A percentile compares a stretch with the other conserved stretches of the same genome.
phyloP scores from a whole-genome alignment of 2,888 invertebrate species.

The Cantharis lateralis region DNA sequence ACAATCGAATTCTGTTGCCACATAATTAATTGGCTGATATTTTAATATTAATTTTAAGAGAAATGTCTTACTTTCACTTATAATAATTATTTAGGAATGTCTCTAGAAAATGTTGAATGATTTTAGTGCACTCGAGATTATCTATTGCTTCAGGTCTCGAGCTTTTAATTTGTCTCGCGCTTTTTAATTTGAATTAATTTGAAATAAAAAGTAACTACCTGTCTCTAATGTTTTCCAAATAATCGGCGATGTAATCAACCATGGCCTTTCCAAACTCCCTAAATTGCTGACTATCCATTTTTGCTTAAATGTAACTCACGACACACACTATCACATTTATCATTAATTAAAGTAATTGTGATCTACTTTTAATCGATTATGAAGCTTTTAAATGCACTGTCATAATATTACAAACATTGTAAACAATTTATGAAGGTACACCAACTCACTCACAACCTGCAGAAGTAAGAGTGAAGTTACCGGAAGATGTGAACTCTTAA shows the following conservation, averaged over 20 bases:
- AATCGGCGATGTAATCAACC: constrained; percentile 90
- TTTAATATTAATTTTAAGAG: neutral
- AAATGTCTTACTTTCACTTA: constrained; percentile 3
- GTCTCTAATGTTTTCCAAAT: constrained; percentile 81
- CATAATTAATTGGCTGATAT: neutral
- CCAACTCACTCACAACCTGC: neutral
- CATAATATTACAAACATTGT: neutral
- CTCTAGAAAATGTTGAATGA: neutral
- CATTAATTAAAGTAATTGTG: neutral
- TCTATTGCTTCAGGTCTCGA: neutral
- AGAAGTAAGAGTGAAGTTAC: constrained; percentile 21
- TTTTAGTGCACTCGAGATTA: neutral
- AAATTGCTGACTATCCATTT: constrained; percentile 76
- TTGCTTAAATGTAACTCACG: neutral
- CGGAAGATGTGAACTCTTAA: constrained; percentile 9
- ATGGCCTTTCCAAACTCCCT: constrained; percentile 84
- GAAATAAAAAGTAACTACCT: constrained; percentile 58
- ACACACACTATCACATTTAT: constrained; percentile 4
- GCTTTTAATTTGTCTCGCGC: neutral
- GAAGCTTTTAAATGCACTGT: neutral
- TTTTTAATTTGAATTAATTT: neutral
- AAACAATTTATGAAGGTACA: neutral
- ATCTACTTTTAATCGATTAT: constrained; percentile 6
- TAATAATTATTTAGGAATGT: constrained; percentile 1
- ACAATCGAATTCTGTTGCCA: neutral